Percentiles rank a stretch among this genome's conserved stretches.
Conservation (phyloP, 1,140 invertebrate species). For the Drosophila lacertosa region DNA sequence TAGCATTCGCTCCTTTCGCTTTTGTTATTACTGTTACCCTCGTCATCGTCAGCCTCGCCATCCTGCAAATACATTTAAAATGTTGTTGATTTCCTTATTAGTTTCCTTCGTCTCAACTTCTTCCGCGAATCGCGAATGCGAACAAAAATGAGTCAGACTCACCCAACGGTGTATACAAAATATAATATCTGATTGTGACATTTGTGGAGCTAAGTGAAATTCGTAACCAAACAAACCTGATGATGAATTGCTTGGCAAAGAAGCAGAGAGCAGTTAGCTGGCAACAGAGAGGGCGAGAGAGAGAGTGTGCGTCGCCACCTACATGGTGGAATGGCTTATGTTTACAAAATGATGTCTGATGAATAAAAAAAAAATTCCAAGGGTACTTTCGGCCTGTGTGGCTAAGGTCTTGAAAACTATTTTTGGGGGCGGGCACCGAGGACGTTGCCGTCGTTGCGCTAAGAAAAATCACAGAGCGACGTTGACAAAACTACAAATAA, state of each 20-base stretch:
- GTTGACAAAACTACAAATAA: slow-evolving; percentile 76
- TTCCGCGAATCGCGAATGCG: not conserved
- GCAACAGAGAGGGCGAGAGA: slow-evolving; percentile 3
- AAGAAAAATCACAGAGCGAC: slow-evolving; percentile 56
- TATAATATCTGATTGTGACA: slow-evolving; percentile 43
- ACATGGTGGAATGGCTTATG: slow-evolving; percentile 18
- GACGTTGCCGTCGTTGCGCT: slow-evolving; percentile 10
- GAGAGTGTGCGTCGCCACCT: slow-evolving; percentile 10
- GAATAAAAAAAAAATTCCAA: slow-evolving; percentile 67
- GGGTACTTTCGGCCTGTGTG: slow-evolving; percentile 33
- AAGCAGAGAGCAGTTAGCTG: slow-evolving; percentile 2
- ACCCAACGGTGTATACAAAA: slow-evolving; percentile 41
- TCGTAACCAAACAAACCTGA: slow-evolving; percentile 38
- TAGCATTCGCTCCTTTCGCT: slow-evolving; percentile 92
- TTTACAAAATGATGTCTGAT: slow-evolving; percentile 38
- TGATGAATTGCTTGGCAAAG: slow-evolving; percentile 41
- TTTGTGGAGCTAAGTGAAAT: slow-evolving; percentile 44
- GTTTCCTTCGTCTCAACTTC: not conserved
- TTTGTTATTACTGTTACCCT: slow-evolving; percentile 68
- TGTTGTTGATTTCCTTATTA: slow-evolving; percentile 9
- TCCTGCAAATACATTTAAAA: slow-evolving; percentile 55
- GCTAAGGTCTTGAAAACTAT: slow-evolving; percentile 69
- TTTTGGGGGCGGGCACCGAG: slow-evolving; percentile 58
- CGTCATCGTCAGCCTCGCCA: slow-evolving; percentile 80
- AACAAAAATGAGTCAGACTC: slow-evolving; percentile 36